phyloP scores from a whole-genome alignment of 2,888 invertebrate species.

The Xylota sylvarum region DNA sequence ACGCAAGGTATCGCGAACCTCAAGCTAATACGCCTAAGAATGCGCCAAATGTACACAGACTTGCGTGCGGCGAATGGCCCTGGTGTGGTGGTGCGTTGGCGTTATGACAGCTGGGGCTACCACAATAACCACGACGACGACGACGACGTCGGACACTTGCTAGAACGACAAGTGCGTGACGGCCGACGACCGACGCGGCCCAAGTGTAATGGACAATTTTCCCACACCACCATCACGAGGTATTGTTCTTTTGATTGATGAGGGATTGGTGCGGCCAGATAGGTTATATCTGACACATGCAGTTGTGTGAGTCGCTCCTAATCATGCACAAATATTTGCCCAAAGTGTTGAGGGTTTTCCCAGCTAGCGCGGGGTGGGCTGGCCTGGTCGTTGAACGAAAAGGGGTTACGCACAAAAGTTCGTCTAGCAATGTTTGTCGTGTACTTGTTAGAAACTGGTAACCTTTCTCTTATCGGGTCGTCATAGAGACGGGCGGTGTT shows the following conservation, averaged over 20 bases:
- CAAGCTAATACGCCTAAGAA: conserved; percentile 66
- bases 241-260: conserved; percentile 74
- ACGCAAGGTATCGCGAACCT: conserved; percentile 74
- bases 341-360: conserved; percentile 72
- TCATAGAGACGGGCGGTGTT: conserved; percentile 44
- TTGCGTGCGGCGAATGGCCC: conserved; percentile 51
- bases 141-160: conserved; percentile 42
- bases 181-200: conserved; percentile 54
- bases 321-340: conserved; percentile 75
- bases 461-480: conserved; percentile 69
- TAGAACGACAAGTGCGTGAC: conserved; percentile 70
- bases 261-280: conserved; percentile 42
- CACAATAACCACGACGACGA: conserved; percentile 30
- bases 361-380: conserved; percentile 24
- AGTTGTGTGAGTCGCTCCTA: conserved; percentile 56
- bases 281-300: conserved; percentile 36
- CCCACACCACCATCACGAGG: conserved; percentile 70
- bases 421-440: conserved; percentile 61
- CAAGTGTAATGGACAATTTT: conserved; percentile 68
- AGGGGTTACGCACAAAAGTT: background rate
- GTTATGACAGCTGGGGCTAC: conserved; percentile 70
- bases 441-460: conserved; percentile 60
- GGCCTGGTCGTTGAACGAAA: conserved; percentile 4
- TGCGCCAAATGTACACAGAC: conserved; percentile 72
- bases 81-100: conserved; percentile 60